Evolutionary conservation across 2,888 invertebrate species (phyloP).

Genomic region (Mechanitis mazaeus): DNA sequence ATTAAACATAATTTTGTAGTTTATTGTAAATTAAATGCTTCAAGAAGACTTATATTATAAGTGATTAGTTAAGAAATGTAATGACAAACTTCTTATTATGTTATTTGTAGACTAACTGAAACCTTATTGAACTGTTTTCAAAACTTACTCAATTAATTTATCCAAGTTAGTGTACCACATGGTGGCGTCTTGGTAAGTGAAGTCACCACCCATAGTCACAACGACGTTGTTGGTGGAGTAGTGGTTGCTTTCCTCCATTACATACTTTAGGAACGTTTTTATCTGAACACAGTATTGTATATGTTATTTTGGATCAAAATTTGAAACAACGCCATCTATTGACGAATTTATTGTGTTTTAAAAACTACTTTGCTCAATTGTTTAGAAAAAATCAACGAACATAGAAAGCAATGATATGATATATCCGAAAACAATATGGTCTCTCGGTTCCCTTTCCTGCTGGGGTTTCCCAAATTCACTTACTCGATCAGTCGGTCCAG

Average conservation of each 20-base stretch:
- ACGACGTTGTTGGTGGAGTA: constrained; percentile 85
- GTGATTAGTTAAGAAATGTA: no score
- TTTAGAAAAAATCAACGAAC: no score
- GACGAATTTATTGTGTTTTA: background rate
- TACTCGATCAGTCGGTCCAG: constrained; percentile 92
- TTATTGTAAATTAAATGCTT: no score
- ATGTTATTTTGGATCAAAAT: background rate
- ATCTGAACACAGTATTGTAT: constrained; percentile 35
- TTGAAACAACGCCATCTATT: constrained; percentile 25
- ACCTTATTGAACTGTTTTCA: no score
- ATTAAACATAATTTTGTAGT: no score
- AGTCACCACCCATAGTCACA: constrained; percentile 94
- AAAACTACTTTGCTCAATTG: no score
- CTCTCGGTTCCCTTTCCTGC: no score
- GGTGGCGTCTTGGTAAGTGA: constrained; percentile 88
- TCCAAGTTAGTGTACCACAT: constrained; percentile 91
- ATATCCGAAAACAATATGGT: background rate
- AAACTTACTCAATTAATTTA: constrained; percentile 84
- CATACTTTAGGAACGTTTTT: constrained; percentile 72
- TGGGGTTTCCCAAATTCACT: constrained; percentile 40
- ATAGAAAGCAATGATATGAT: constrained; percentile 27
- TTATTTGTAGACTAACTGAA: no score
- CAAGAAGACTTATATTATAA: no score
- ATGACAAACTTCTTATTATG: no score
- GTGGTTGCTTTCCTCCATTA: constrained; percentile 70